Conservation (phyloP, 2,888 invertebrate species). For the Aricia artaxerxes region DNA sequence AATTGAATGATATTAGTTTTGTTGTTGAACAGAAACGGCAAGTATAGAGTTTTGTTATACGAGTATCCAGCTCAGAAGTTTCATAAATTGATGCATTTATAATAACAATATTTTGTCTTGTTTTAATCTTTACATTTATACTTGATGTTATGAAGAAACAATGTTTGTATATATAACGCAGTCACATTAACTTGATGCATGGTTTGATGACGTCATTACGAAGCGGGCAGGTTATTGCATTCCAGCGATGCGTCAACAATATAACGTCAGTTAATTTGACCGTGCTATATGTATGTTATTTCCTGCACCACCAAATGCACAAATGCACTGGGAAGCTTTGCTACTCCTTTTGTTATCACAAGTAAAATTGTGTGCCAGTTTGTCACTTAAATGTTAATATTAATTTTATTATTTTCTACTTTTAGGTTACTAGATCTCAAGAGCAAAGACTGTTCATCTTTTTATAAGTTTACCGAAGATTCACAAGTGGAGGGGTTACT, state of each 20-base stretch:
- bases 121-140: too few relatives aligned
- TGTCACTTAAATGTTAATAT: background rate
- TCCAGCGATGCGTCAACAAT: too few relatives aligned
- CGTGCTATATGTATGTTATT: too few relatives aligned
- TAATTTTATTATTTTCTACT: constrained; percentile 37
- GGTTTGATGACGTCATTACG: too few relatives aligned
- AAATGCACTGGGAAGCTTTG: background rate
- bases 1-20: constrained; percentile 72
- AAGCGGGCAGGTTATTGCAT: too few relatives aligned
- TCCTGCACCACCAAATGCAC: too few relatives aligned
- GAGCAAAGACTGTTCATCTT: constrained; percentile 51
- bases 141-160: background rate
- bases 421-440: constrained; percentile 65
- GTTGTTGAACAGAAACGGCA: constrained; percentile 71
- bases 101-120: too few relatives aligned
- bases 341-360: background rate
- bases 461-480: constrained; percentile 55
- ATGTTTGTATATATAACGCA: too few relatives aligned
- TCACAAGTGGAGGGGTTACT: constrained; percentile 52
- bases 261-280: too few relatives aligned
- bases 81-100: too few relatives aligned
- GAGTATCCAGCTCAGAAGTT: too few relatives aligned
- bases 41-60: constrained; percentile 36
- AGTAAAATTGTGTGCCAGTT: background rate
- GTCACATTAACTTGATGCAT: too few relatives aligned